Evolutionary conservation across 2,888 invertebrate genomes (phyloP), one percentile per base, ranked within the genome.

Genomic region (Pasiphila rectangulata): DNA sequence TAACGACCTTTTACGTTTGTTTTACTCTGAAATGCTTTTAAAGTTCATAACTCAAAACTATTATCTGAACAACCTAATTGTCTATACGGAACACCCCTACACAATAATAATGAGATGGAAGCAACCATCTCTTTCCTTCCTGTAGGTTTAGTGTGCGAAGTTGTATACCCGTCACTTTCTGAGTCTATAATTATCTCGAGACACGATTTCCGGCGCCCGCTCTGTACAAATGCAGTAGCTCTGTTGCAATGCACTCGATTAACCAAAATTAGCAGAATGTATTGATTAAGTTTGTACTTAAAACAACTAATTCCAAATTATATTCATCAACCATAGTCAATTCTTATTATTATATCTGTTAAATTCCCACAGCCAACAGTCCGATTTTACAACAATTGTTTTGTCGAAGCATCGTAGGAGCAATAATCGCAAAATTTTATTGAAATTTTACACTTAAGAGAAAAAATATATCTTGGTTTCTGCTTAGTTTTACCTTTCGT

Each of bases 111-210:
- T 67, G 60, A 45, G 46, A 57, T 57, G 57, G 59, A 59, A 64
- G 42, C 50, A 50, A 43, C 51, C 46, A 54, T 75, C 74, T 59
- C 64, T 54, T 52, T 76, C 66, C 56, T 52, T 53, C 67, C 36
- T 50, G 39, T 52, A 54, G 46, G 46, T 57, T 44, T 54, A 40
- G 37, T 43, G 48, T 46, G 52, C 63, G 57, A 49, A 59, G 51
- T 64, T 63, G 62, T 60, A 63, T 76, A 65, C 66, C 67, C 67
- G 64, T 79, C 79, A 65, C 79, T 72, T 64, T 78, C 75, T 70
- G 69, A 54, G 61, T 63, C 80, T 87, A 86, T 78, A 82, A 83
- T 82, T 85, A 83, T 76, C 78, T 65, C 64, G 73, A 79, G 79
- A 72, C 72, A 72, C 67, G 69, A 74, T 76, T 84, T 87, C 87